A percentile compares a stretch with the other conserved stretches of the same genome.
phyloP scores from a whole-genome alignment of 2,113 vertebrate species.

The Urocolius indicus region DNA sequence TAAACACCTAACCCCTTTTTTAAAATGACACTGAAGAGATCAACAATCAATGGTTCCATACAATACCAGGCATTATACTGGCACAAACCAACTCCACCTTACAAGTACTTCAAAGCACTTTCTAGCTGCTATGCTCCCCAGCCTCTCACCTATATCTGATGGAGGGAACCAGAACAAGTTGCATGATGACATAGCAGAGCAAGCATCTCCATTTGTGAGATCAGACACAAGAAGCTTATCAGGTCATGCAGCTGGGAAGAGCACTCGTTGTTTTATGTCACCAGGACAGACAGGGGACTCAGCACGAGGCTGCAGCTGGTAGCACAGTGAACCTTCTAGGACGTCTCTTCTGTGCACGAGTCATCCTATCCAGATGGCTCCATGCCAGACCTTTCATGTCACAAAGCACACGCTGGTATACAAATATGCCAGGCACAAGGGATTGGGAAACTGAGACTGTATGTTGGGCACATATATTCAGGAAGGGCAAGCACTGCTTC shows the following conservation, averaged over 20 bases:
- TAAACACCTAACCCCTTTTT: not conserved
- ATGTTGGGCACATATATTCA: not conserved
- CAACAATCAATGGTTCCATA: not conserved
- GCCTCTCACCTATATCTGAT: not conserved
- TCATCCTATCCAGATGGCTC: constrained; percentile 11
- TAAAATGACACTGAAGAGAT: not conserved
- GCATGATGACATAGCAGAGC: not conserved
- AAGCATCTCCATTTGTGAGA: not conserved
- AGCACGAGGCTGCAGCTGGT: not conserved
- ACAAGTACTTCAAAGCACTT: not conserved
- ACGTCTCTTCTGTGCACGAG: not conserved
- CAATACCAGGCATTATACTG: not conserved
- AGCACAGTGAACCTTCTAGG: constrained; percentile 42
- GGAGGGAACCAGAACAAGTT: not conserved
- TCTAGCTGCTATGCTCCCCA: not conserved
- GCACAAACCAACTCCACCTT: not conserved
- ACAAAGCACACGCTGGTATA: not conserved
- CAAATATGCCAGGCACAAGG: constrained; percentile 34
- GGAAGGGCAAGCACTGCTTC: not conserved
- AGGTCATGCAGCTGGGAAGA: not conserved
- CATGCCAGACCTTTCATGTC: constrained; percentile 4
- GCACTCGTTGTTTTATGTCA: not conserved
- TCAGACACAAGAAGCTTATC: not conserved
- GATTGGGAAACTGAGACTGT: not conserved
- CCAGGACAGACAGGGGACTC: not conserved